A percentile compares a stretch with the other conserved stretches of the same genome.
phyloP scores from a whole-genome alignment of 2,797 vertebrate genomes.

The Buphagus erythrorhynchus region DNA sequence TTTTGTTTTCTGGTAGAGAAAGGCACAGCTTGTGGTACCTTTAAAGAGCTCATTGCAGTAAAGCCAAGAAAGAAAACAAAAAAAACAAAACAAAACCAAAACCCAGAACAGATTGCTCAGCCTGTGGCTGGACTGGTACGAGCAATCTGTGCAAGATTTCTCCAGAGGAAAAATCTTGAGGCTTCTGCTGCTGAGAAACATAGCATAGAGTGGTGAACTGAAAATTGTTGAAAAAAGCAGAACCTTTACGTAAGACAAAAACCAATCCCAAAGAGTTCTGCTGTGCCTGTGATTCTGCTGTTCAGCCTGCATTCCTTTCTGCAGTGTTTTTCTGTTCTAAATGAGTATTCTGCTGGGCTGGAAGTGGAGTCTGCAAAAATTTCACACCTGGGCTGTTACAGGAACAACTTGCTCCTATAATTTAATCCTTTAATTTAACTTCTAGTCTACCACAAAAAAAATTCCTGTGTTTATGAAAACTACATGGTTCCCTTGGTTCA shows the following conservation, averaged over 20 bases:
- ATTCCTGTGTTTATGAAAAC: not conserved
- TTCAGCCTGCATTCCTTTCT: not conserved
- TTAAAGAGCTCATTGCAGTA: not conserved
- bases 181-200: not conserved
- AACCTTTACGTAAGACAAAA: not conserved
- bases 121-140: constrained; percentile 44
- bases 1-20: not conserved
- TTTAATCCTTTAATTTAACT: not conserved
- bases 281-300: not conserved
- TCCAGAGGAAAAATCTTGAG: constrained; percentile 36
- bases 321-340: not conserved
- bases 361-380: not conserved
- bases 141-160: constrained; percentile 58
- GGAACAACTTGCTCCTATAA: not conserved
- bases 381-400: not conserved
- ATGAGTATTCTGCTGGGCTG: not conserved
- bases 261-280: not conserved
- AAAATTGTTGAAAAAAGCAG: not conserved
- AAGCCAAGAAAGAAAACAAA: not conserved
- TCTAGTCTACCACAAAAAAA: not conserved
- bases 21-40: constrained; percentile 22
- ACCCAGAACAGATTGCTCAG: constrained; percentile 46
- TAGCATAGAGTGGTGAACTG: not conserved
- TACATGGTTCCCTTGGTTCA: not conserved
- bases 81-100: not conserved